phyloP scores from a whole-genome alignment of 2,113 vertebrate species.

The Phalacrocorax carbo region DNA sequence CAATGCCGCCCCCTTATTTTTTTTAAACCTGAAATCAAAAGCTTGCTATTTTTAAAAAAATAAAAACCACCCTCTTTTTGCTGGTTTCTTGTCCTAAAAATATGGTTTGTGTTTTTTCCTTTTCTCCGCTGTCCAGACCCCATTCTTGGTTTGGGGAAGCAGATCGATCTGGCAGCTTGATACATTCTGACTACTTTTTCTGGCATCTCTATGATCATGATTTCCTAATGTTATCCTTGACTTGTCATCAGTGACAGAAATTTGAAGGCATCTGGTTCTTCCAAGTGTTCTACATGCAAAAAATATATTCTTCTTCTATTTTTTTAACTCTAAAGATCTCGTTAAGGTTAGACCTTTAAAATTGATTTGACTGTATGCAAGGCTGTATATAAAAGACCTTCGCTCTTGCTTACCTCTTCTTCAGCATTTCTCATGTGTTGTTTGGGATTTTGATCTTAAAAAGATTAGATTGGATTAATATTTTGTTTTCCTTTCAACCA shows the following conservation, averaged over 20 bases:
- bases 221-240: slow-evolving; percentile 42
- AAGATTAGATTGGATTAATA: slow-evolving; percentile 57
- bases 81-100: slow-evolving; percentile 1
- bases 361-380: neutral
- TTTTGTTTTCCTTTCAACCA: slow-evolving; percentile 58
- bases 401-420: slow-evolving; percentile 10
- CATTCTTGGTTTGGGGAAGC: neutral
- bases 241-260: slow-evolving; percentile 18
- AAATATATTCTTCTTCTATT: neutral
- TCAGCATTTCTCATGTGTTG: slow-evolving; percentile 13
- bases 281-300: slow-evolving; percentile 4
- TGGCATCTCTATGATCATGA: slow-evolving; percentile 39
- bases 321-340: neutral
- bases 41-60: neutral
- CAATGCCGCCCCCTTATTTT: neutral
- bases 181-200: slow-evolving; percentile 51
- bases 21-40: neutral
- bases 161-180: slow-evolving; percentile 38
- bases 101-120: neutral
- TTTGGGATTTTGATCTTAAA: slow-evolving; percentile 47
- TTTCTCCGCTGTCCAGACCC: neutral
- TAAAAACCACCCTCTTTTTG: neutral
- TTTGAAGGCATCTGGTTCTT: slow-evolving; percentile 50
- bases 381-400: neutral
- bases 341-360: slow-evolving; percentile 2